phyloP scores from a whole-genome alignment of 2,797 vertebrate genomes.

The Protonibea diacanthus region DNA sequence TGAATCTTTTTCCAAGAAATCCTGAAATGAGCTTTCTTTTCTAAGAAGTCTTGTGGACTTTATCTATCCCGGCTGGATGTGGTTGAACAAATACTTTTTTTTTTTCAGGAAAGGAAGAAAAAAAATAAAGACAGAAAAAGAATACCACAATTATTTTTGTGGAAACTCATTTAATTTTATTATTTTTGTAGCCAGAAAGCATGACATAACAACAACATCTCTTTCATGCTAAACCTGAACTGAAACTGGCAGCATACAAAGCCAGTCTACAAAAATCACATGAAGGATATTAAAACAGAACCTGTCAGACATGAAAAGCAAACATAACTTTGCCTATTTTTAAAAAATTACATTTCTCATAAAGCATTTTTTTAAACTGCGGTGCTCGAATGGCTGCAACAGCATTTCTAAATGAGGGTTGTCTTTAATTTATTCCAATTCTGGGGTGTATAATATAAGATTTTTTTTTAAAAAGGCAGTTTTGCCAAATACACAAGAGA shows the following conservation, averaged over 20 bases:
- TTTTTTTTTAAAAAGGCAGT: no score
- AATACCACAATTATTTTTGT: background rate
- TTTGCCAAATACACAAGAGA: conserved; percentile 2
- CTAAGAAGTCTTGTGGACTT: conserved; percentile 67
- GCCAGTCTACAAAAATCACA: background rate
- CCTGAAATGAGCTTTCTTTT: conserved; percentile 56
- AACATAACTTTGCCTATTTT: background rate
- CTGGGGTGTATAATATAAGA: background rate
- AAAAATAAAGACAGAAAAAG: background rate
- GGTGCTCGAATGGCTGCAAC: no score
- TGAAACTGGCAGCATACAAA: background rate
- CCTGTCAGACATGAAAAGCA: background rate
- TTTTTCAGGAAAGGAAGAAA: background rate
- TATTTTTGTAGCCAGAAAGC: background rate
- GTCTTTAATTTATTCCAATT: background rate
- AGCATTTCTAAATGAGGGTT: background rate
- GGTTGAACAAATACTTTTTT: conserved; percentile 32
- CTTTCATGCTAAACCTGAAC: background rate
- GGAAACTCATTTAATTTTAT: background rate
- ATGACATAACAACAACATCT: background rate
- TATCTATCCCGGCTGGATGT: conserved; percentile 50
- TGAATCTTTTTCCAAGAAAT: conserved; percentile 69
- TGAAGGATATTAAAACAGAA: background rate
- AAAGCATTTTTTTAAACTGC: background rate
- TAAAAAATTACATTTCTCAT: background rate